A percentile compares a stretch with the other conserved stretches of the same genome.
Evolutionary conservation across 1,140 invertebrate genomes (phyloP).

Genomic region (Cotesia vestalis): DNA sequence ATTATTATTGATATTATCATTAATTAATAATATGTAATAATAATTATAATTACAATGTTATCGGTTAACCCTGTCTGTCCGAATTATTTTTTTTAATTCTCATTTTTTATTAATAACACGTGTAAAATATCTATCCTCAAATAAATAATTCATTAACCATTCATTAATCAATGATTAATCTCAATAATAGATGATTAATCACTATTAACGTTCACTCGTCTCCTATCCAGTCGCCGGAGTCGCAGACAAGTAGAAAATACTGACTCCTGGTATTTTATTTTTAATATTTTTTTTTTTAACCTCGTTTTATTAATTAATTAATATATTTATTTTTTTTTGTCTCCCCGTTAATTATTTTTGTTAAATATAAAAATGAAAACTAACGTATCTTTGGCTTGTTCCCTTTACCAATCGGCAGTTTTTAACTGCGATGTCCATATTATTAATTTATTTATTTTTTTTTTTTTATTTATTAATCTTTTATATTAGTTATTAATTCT

Average conservation of each 20-base stretch:
- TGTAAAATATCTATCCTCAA: not conserved
- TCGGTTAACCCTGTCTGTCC: constrained; percentile 41
- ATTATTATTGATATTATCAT: constrained; percentile 2
- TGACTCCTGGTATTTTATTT: constrained; percentile 44
- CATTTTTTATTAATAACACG: not conserved
- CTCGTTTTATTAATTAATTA: constrained; percentile 37
- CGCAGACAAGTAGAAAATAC: constrained; percentile 48
- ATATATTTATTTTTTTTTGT: constrained; percentile 48
- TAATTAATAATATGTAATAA: constrained; percentile 1
- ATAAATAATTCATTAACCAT: constrained; percentile 25
- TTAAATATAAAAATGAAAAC: constrained; percentile 69
- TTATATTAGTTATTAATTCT: constrained; percentile 20
- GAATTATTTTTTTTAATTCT: constrained; percentile 30
- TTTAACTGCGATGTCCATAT: constrained; percentile 54
- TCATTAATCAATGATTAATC: no score
- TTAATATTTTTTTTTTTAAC: not conserved
- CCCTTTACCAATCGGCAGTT: constrained; percentile 65
- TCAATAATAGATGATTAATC: no score
- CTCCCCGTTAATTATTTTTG: constrained; percentile 48
- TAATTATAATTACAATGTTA: not conserved
- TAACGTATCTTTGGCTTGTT: constrained; percentile 69
- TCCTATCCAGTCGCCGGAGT: constrained; percentile 8
- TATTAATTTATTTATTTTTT: constrained; percentile 45
- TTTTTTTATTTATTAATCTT: constrained; percentile 39
- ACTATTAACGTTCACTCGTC: constrained; percentile 17